phyloP scores from a whole-genome alignment of 1,140 invertebrate genomes.

The Gryllus bimaculatus region DNA sequence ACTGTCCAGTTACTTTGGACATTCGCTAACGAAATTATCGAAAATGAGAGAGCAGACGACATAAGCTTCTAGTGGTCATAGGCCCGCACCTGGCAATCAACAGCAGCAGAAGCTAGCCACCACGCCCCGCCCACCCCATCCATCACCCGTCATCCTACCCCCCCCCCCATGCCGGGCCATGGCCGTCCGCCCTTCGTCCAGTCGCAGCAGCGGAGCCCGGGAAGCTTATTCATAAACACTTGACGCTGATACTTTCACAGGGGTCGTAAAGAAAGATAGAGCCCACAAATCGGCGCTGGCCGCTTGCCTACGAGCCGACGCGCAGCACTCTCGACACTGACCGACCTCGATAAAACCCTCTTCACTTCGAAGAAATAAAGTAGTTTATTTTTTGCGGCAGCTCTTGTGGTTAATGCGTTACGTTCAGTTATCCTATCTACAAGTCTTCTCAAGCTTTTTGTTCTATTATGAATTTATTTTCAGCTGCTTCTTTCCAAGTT shows the following conservation, averaged over 20 bases:
- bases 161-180: too few relatives aligned
- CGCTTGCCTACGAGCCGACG: background rate
- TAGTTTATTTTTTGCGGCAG: background rate
- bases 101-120: background rate
- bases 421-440: background rate
- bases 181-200: too few relatives aligned
- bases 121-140: background rate
- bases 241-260: background rate
- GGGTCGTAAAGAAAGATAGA: background rate
- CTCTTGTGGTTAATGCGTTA: background rate
- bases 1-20: too few relatives aligned
- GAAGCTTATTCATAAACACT: background rate
- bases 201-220: too few relatives aligned
- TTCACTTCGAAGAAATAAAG: background rate
- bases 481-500: background rate
- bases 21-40: too few relatives aligned
- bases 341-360: background rate
- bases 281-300: background rate
- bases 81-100: too few relatives aligned
- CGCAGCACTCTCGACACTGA: background rate
- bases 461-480: background rate
- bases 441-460: background rate
- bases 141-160: background rate
- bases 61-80: too few relatives aligned
- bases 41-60: too few relatives aligned